Base-by-base conservation (phyloP, 35 echinoderm and acorn worm species). In the Patiria miniata region DNA sequence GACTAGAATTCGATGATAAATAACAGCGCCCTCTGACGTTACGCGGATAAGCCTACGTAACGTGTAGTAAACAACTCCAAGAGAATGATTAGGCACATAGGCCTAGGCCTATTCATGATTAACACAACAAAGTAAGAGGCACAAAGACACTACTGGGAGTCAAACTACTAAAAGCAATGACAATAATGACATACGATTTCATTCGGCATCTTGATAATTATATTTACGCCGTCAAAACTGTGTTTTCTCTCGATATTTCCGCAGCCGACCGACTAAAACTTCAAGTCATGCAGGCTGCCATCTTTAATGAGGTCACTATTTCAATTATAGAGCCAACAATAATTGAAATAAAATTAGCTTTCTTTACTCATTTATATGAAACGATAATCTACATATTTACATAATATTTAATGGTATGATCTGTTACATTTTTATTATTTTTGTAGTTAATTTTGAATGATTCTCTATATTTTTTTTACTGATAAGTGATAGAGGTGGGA, bases 231-330 rank as follows among this genome's bases (percentile, higher is more conserved):
- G 34, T 26, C 34, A 32, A 32, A 73, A 73, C 15, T 26, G 26
- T 30, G 7, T 73, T 73, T 73, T 73, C 65, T 26, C 26, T 36
- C 26, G 65, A 2, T 30, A 34, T 2, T 73, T 36, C 29, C 4
- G 42, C 4, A 47, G 12, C 42, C 42, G 42, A 12, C 4, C 12
- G 12, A 10, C 2, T 32, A 30, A 73, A 36, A 32, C 2, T 73
- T 73, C 65, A 73, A 32, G 65, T 73, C 65, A 73, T 73, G 65
- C 65, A 73, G 65, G 65, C 65, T 73, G 65, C 26, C 65, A 73
- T 73, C 65, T 73, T 73, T 73, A 7, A 16, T 34, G 7, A 23
- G 15, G 29, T 32, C 34, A 73, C 19, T 59, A 59, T 21, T 6
- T 34, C 7, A 32, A 12, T 22, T 7, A 69, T 1, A 5, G 8